Evolutionary conservation across 1,140 invertebrate genomes (phyloP).

Genomic region (Bathynomus jamesi): DNA sequence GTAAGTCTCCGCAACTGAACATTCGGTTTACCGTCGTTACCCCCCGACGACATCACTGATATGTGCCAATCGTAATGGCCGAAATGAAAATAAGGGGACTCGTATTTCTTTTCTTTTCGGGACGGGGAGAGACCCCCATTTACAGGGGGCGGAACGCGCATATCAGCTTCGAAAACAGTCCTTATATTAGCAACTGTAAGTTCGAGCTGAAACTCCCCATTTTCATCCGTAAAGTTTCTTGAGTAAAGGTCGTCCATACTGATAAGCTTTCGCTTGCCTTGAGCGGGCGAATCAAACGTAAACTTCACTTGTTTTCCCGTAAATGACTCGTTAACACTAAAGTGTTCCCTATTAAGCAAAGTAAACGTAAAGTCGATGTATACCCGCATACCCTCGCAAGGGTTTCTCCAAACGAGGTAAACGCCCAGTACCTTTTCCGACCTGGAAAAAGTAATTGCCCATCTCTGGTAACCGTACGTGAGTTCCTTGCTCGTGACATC

Average conservation of each 20-base stretch:
- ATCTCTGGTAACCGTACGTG: conserved; percentile 73
- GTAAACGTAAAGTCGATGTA: conserved; percentile 79
- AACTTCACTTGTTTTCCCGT: conserved; percentile 70
- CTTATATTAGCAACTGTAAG: conserved; percentile 66
- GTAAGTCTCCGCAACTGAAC: conserved; percentile 65
- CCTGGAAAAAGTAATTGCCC: conserved; percentile 75
- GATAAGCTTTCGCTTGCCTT: conserved; percentile 71
- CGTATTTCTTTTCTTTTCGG: conserved; percentile 39
- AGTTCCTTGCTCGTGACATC: conserved; percentile 78
- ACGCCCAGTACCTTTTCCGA: conserved; percentile 71
- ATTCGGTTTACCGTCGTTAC: conserved; percentile 50
- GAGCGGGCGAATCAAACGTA: conserved; percentile 62
- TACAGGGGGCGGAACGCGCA: conserved; percentile 50
- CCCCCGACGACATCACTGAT: conserved; percentile 42
- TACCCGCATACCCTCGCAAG: conserved; percentile 62
- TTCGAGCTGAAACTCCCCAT: conserved; percentile 75
- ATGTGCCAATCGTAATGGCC: conserved; percentile 80
- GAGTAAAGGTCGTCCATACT: conserved; percentile 65
- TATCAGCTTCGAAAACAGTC: conserved; percentile 66
- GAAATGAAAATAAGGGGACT: conserved; percentile 64
- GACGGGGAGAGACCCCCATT: conserved; percentile 32
- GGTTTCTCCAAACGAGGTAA: conserved; percentile 65
- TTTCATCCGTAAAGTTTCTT: conserved; percentile 69
- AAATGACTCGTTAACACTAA: conserved; percentile 74
- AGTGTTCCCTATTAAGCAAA: conserved; percentile 73